Base-by-base conservation (phyloP, 2,888 invertebrate species). In the Atrina japonica region DNA sequence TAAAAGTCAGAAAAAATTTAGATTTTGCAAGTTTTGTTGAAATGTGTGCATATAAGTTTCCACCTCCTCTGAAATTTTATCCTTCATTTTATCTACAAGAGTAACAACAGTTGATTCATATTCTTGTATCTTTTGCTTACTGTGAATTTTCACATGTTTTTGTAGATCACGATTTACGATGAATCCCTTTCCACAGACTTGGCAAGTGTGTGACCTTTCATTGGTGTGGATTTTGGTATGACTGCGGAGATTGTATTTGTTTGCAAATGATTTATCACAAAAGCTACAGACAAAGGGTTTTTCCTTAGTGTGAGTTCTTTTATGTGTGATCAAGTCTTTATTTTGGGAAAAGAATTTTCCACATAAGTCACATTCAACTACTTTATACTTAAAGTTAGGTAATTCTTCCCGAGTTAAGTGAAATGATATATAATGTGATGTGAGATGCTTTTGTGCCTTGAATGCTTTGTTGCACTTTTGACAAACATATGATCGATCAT, bases 261-360 rank as follows among this genome's bases (percentile, higher is more conserved):
- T n/a, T 47, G 47, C 47, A 21, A 47, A 18, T 7, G 21, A 47
- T 47, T 47, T 47, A 14, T n/a, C 47, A 47, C 47, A 47, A 47
- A 21, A 6, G 7, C 16, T 16, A 47, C 47, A 47, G 14, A 18
- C 47, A 47, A 14, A 16, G 0, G 47, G 47, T 21, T n/a, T n/a
- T 47, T 47, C 21, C 21, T 16, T n/a, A n/a, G n/a, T 47, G 47
- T 47, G 47, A 47, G n/a, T 18, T 21, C 47, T n/a, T 18, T n/a
- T 6, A 16, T 52, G 52, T 9, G 16, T 23, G 16, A 23, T 25
- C 5, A 52, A 25, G 27, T 52, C 52, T 11, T 18, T 23, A 9
- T 16, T 21, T 7, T 23, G 27, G 6, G 52, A 52, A 25, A 25
- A 25, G 14, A 52, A 25, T 25, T 52, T 52, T 5, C 27, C 23